Conservation (phyloP, 2,888 invertebrate genomes). For the Machimus atricapillus region DNA sequence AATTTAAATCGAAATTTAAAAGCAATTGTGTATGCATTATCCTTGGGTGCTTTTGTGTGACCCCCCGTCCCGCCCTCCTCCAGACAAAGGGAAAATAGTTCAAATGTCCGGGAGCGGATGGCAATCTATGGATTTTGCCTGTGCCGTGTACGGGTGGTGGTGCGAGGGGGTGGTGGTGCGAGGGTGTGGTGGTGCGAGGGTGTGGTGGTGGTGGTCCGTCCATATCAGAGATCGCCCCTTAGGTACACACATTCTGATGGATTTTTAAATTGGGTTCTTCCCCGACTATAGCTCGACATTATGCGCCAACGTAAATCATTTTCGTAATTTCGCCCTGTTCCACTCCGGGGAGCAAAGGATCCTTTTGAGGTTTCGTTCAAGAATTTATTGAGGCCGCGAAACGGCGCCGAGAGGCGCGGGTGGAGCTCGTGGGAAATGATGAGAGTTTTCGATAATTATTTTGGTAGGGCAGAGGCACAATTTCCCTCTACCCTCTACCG, state of each 20-base stretch:
- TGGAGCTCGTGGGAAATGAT: conserved; percentile 1
- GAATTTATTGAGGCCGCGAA: conserved; percentile 22
- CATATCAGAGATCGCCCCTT: conserved; percentile 21
- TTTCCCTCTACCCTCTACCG: not conserved
- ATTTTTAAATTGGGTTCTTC: conserved; percentile 42
- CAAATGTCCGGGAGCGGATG: conserved; percentile 14
- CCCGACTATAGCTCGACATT: not conserved
- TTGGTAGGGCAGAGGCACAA: not conserved
- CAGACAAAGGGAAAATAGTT: conserved; percentile 23
- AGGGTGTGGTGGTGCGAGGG: not conserved
- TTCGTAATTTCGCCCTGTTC: conserved; percentile 39
- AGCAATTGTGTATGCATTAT: conserved; percentile 40
- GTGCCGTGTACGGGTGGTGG: not conserved
- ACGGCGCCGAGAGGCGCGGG: not conserved
- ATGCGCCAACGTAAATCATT: conserved; percentile 41
- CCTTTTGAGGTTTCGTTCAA: conserved; percentile 32
- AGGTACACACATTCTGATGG: conserved; percentile 35
- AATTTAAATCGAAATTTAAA: conserved; percentile 44
- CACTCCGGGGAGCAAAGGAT: conserved; percentile 18
- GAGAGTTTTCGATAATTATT: conserved; percentile 25
- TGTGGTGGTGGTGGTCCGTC: not conserved
- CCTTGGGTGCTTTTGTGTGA: conserved; percentile 4
- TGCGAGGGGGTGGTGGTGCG: not conserved
- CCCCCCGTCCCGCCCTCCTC: not conserved
- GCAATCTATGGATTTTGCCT: not conserved